Evolutionary conservation across 2,888 invertebrate genomes (phyloP).

Genomic region (Cenopis cana): DNA sequence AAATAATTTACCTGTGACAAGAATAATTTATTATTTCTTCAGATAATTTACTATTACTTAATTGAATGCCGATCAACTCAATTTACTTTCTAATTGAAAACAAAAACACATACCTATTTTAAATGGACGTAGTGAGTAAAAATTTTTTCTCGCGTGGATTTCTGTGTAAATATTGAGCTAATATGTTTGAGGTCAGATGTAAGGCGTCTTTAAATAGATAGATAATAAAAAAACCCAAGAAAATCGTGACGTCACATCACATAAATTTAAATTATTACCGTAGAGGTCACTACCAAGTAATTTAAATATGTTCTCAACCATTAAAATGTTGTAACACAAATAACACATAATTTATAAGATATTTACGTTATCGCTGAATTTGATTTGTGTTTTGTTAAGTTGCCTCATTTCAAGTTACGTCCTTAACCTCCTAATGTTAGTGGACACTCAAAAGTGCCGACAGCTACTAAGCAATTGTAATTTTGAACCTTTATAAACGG

Average conservation of each 20-base stretch:
- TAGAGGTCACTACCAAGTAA: background rate
- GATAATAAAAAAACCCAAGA: background rate
- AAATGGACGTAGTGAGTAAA: too few species aligned
- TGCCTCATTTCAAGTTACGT: background rate
- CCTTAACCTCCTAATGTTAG: conserved; percentile 11
- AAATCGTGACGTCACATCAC: background rate
- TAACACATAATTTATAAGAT: background rate
- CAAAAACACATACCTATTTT: too few species aligned
- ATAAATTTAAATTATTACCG: too few species aligned
- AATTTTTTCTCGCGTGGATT: too few species aligned
- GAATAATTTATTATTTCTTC: too few species aligned
- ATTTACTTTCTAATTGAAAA: too few species aligned
- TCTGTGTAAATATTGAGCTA: too few species aligned
- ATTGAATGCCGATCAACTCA: too few species aligned
- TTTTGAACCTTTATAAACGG: background rate
- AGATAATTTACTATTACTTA: too few species aligned
- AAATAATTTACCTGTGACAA: too few species aligned
- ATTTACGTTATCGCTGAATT: background rate
- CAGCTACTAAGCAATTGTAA: background rate
- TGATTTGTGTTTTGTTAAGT: conserved; percentile 8
- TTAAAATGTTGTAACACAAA: background rate
- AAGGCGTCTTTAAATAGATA: too few species aligned
- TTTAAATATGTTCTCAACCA: background rate
- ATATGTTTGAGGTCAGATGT: too few species aligned
- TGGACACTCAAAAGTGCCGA: conserved; percentile 30